A percentile compares a stretch with the other conserved stretches of the same genome.
Conservation (phyloP, 2,797 vertebrate genomes). For the Propithecus perrieri region DNA sequence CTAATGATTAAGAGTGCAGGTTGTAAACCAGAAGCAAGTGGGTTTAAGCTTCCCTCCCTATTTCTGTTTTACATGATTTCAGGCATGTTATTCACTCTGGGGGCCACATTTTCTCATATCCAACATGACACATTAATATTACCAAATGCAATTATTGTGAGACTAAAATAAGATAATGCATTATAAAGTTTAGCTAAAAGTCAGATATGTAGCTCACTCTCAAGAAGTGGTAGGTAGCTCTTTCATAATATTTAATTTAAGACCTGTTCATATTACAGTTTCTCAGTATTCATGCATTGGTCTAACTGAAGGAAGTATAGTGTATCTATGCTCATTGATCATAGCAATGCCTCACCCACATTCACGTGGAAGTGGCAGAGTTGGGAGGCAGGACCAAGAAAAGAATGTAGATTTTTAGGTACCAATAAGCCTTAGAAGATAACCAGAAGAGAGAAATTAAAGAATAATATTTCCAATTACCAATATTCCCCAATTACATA, state of each 20-base stretch:
- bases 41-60: neutral
- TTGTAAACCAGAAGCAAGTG: neutral
- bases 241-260: neutral
- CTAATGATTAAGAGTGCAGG: neutral
- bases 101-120: neutral
- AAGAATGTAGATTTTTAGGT: neutral
- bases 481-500: too few relatives aligned
- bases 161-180: neutral
- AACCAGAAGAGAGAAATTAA: neutral
- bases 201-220: neutral
- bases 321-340: neutral
- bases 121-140: neutral
- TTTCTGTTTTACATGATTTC: neutral
- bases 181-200: neutral
- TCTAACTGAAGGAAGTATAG: fast-evolving
- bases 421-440: neutral
- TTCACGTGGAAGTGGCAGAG: neutral
- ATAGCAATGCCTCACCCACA: neutral
- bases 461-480: too few relatives aligned
- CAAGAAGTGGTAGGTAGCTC: neutral
- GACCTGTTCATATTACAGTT: neutral
- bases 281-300: neutral
- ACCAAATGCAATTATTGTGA: neutral
- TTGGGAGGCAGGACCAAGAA: neutral
- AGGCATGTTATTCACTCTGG: neutral